phyloP scores from a whole-genome alignment of 2,113 vertebrate species.

The Ailuropoda melanoleuca region DNA sequence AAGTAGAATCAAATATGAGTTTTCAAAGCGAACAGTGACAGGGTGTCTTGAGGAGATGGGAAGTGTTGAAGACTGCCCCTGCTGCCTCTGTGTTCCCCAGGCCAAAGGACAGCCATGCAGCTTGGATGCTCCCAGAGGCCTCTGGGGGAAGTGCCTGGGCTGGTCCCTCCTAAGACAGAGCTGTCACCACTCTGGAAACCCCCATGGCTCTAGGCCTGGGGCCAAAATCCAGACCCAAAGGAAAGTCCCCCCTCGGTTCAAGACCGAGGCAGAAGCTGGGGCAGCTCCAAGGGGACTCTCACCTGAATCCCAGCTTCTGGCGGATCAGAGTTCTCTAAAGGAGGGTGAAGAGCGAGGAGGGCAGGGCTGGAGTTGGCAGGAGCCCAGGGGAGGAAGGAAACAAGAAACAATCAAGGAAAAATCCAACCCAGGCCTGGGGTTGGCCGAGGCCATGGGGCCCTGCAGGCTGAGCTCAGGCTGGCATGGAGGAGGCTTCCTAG shows the following conservation, averaged over 20 bases:
- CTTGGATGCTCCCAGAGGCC: background rate
- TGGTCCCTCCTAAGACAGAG: background rate
- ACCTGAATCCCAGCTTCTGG: background rate
- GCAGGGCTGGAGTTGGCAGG: slow-evolving; percentile 10
- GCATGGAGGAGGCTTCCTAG: too few species aligned
- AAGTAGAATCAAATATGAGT: background rate
- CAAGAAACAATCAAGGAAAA: slow-evolving; percentile 69
- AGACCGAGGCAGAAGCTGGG: background rate
- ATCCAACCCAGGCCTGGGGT: slow-evolving; percentile 2
- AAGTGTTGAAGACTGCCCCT: background rate
- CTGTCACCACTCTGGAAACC: slow-evolving; percentile 67
- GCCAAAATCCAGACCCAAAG: slow-evolving; percentile 34
- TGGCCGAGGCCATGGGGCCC: background rate
- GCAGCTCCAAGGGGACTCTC: background rate
- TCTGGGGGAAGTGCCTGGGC: slow-evolving; percentile 46
- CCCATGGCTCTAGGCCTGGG: slow-evolving; percentile 1
- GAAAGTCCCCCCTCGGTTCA: slow-evolving; percentile 16
- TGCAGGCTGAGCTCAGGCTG: background rate
- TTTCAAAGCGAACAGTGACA: background rate
- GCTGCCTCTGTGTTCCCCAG: background rate
- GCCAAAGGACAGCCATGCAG: background rate
- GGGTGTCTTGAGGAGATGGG: background rate
- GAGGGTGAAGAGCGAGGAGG: background rate
- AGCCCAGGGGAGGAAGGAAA: slow-evolving; percentile 60
- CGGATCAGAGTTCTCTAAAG: background rate